Evolutionary conservation across 2,797 vertebrate genomes (phyloP).

Genomic region (Neosilurus mollespiculum): DNA sequence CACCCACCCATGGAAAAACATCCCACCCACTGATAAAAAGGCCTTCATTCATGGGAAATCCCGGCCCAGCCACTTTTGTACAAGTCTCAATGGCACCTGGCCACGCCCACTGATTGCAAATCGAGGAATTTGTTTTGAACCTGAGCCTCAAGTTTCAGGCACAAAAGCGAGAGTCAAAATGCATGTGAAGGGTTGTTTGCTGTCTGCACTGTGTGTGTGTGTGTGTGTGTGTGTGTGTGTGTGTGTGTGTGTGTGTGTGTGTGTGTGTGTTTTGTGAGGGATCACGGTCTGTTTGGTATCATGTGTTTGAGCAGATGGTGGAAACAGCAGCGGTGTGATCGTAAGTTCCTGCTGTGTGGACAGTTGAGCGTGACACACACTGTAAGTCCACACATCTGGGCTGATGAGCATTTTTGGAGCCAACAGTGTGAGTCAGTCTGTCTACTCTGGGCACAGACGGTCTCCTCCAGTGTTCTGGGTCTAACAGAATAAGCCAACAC

Average conservation of each 20-base stretch:
- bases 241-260: conserved; percentile 13
- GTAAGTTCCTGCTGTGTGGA: conserved; percentile 15
- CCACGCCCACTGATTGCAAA: not conserved
- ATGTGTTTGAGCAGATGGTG: conserved; percentile 36
- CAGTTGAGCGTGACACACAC: conserved; percentile 8
- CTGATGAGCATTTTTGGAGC: conserved; percentile 10
- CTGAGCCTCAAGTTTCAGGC: not conserved
- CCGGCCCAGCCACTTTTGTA: not conserved
- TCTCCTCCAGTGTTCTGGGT: not conserved
- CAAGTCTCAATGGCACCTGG: not conserved
- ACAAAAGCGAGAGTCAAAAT: conserved; percentile 26
- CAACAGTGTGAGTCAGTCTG: conserved; percentile 28
- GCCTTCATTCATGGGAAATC: not conserved
- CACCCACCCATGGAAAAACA: not conserved
- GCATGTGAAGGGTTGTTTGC: conserved; percentile 28
- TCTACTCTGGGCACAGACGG: not conserved
- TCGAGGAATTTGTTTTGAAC: not conserved
- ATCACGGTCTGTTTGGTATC: conserved; percentile 3
- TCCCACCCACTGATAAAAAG: not conserved
- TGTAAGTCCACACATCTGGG: conserved; percentile 35
- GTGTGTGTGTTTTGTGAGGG: not conserved
- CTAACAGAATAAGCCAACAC: not conserved
- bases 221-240: conserved; percentile 13
- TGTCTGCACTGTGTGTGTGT: conserved; percentile 26
- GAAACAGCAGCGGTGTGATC: conserved; percentile 12